Base-by-base conservation (phyloP, 2,113 vertebrate species). In the Larimichthys crocea region DNA sequence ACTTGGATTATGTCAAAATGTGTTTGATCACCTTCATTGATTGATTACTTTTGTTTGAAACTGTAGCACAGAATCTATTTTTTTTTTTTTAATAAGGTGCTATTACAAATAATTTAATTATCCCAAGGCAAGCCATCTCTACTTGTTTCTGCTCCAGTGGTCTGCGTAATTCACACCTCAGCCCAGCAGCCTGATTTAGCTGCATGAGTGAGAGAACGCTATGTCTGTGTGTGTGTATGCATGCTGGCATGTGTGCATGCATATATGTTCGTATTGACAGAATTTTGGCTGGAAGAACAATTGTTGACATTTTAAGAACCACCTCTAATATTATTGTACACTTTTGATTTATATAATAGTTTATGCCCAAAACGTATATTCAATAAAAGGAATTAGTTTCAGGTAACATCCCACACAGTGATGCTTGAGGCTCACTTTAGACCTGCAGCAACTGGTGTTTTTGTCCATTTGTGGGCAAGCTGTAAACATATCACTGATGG, bases 41-140 rank as follows among this genome's bases (percentile, higher is more conserved):
- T 91, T 89, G 86, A 91, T 88, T 82, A 64, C 76, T 88, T 90
- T 90, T 83, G 77, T 91, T 82, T 83, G 69, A 65, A 74, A 81
- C 20, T 85, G 71, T 76, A 92, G 86, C 67, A 74, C 61, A 86
- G 78, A 84, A 90, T 87, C 83, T 82, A 66, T 87, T 91, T 85
- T 26, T 26, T 26, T 26, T 26, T 91, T 91, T 91, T 91, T 90
- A 94, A 92, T 86, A 85, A 89, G 86, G 78, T 15, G 19, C 82
- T 67, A 92, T 94, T 93, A 92, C 82, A 89, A 92, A 93, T 92
- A 92, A 94, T 92, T 94, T n/a, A 93, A 92, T 94, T 91, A 94
- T 91, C 86, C 76, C 55, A 68, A 85, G 69, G 81, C 86, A 74
- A 87, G 79, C 62, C 15, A 80, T 86, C 89, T 85, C 80, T 85